A percentile compares a stretch with the other conserved stretches of the same genome.
Conservation (phyloP, 2,113 vertebrate species). For the Sceloporus tristichus region DNA sequence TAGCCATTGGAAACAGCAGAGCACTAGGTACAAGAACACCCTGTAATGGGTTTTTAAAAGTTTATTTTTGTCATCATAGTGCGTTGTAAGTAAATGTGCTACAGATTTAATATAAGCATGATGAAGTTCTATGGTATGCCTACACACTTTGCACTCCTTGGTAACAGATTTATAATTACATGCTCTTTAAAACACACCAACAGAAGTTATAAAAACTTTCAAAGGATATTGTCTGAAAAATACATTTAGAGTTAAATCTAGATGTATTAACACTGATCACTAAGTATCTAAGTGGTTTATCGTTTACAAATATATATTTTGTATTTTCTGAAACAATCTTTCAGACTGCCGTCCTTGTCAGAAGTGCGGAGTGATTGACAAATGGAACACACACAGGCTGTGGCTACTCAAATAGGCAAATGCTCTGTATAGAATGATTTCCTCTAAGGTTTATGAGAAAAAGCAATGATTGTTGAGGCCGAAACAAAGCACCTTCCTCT, state of each 20-base stretch:
- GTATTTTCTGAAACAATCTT: not conserved
- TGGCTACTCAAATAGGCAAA: not conserved
- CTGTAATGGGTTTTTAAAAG: slow-evolving; percentile 39
- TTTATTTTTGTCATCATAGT: slow-evolving; percentile 62
- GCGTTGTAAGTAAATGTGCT: slow-evolving; percentile 35
- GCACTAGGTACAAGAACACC: slow-evolving; percentile 41
- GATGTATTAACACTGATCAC: not conserved
- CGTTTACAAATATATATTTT: not conserved
- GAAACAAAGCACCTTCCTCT: not conserved
- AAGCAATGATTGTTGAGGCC: not conserved
- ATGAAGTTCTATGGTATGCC: slow-evolving; percentile 33
- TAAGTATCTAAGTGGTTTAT: not conserved
- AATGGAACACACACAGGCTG: not conserved
- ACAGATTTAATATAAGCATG: slow-evolving; percentile 51
- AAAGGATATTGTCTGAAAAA: not conserved
- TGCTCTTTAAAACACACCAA: slow-evolving; percentile 34
- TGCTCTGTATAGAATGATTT: not conserved
- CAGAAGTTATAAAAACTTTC: slow-evolving; percentile 31
- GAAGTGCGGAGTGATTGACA: not conserved
- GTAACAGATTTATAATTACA: slow-evolving; percentile 34
- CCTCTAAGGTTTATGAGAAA: not conserved
- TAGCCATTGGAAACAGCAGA: not conserved
- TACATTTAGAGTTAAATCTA: not conserved
- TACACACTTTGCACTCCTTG: slow-evolving; percentile 9
- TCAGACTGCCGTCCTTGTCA: not conserved